These are phyloP conservation scores for Rousettus madagascariensis DNA, from an alignment of 2,797 vertebrate genomes.

Conservation along the genomic window DNA sequence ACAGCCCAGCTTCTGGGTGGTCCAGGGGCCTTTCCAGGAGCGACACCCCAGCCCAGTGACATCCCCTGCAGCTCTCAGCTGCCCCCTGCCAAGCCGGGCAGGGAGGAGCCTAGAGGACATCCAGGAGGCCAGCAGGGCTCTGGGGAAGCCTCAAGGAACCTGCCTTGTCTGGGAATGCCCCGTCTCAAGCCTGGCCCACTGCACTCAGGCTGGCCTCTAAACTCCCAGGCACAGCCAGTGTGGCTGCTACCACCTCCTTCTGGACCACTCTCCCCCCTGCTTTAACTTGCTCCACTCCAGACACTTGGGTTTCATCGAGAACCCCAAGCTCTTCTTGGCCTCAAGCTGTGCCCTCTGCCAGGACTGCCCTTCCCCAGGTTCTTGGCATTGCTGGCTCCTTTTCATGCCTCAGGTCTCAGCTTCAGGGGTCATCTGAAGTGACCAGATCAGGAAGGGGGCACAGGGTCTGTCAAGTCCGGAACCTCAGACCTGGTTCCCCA, in stretches of 20 bases:
- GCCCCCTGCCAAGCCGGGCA: not conserved
- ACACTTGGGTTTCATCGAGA: not conserved
- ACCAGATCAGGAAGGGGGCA: not conserved
- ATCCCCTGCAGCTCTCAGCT: not conserved
- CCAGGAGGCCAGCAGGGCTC: not conserved
- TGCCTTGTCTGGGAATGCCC: not conserved
- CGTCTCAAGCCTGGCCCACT: not conserved
- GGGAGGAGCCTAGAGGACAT: not conserved
- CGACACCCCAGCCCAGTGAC: too few relatives aligned
- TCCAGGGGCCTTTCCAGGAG: not conserved
- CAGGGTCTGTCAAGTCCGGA: not conserved
- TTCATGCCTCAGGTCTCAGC: not conserved
- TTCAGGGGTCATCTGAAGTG: not conserved
- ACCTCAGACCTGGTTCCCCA: not conserved
- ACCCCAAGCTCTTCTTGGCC: not conserved
- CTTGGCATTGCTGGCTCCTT: not conserved
- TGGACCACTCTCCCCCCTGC: not conserved
- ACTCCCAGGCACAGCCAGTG: rapidly evolving
- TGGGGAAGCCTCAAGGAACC: not conserved
- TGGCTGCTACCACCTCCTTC: not conserved
- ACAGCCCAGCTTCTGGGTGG: not conserved
- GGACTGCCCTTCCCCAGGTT: not conserved
- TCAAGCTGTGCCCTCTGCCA: too few relatives aligned
- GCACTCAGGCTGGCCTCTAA: not conserved
- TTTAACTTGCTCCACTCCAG: not conserved